A percentile compares a stretch with the other conserved stretches of the same genome.
phyloP scores from a whole-genome alignment of 2,113 vertebrate species.

The Sander vitreus region DNA sequence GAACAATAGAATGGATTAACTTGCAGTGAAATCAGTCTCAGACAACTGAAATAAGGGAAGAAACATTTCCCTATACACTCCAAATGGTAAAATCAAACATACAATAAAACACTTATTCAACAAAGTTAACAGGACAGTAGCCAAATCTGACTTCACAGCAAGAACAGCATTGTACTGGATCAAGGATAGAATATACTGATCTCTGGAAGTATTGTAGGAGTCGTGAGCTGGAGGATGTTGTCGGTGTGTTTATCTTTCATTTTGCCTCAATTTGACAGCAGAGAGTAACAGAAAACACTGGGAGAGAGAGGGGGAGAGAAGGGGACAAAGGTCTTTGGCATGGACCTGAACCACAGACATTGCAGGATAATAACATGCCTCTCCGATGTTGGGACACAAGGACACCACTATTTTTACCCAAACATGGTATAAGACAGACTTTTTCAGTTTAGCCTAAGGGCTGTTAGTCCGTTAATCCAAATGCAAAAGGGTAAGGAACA shows the following conservation, averaged over 20 bases:
- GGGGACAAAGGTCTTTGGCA: not conserved
- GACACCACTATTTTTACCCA: slow-evolving; percentile 19
- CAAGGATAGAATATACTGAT: slow-evolving; percentile 1
- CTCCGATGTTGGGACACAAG: not conserved
- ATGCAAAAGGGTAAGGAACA: not conserved
- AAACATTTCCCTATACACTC: not conserved
- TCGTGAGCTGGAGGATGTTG: not conserved
- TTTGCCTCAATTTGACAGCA: not conserved
- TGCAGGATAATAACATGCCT: not conserved
- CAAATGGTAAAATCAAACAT: not conserved
- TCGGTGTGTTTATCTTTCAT: not conserved
- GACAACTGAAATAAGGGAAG: not conserved
- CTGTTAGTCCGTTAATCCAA: not conserved
- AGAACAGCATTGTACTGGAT: not conserved
- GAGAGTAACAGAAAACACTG: not conserved
- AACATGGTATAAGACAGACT: not conserved
- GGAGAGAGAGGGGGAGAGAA: not conserved
- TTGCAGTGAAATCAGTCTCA: not conserved
- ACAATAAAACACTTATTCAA: not conserved
- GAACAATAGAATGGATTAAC: slow-evolving; percentile 1
- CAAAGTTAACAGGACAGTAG: not conserved
- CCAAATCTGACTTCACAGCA: not conserved
- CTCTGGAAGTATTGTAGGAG: not conserved
- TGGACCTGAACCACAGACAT: not conserved
- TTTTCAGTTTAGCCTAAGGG: not conserved